Conservation (phyloP, 2,888 invertebrate genomes). For the Lysandra coridon region DNA sequence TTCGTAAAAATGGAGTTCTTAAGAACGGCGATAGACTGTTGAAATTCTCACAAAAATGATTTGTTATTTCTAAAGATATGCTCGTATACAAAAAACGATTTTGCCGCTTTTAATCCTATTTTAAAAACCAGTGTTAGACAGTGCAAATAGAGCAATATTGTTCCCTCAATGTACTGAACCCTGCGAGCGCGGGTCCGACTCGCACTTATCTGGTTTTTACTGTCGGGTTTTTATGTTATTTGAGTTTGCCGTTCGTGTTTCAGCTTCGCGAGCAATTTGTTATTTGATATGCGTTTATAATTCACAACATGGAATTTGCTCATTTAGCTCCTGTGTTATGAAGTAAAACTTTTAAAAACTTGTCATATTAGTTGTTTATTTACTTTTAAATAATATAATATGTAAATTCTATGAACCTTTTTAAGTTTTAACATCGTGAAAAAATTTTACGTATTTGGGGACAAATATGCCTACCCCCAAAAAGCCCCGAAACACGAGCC, state of each 20-base stretch:
- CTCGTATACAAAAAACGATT: not conserved
- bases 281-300: conserved; percentile 10
- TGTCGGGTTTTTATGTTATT: not conserved
- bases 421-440: not conserved
- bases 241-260: conserved; percentile 2
- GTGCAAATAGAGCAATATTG: too few relatives aligned
- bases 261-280: not conserved
- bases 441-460: not conserved
- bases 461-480: not conserved
- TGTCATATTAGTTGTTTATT: not conserved
- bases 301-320: not conserved
- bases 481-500: not conserved
- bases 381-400: not conserved
- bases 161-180: not conserved
- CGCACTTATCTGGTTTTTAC: not conserved
- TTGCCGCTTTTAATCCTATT: too few relatives aligned
- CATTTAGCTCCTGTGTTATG: not conserved
- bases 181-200: not conserved
- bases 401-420: too few relatives aligned
- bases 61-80: not conserved
- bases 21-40: not conserved
- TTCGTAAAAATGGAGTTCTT: not conserved
- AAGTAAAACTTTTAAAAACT: not conserved
- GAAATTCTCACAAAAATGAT: not conserved
- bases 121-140: too few relatives aligned